Percentiles rank a stretch among this genome's conserved stretches.
Evolutionary conservation across 2,888 invertebrate genomes (phyloP).

Genomic region (Ethmia dodecea): DNA sequence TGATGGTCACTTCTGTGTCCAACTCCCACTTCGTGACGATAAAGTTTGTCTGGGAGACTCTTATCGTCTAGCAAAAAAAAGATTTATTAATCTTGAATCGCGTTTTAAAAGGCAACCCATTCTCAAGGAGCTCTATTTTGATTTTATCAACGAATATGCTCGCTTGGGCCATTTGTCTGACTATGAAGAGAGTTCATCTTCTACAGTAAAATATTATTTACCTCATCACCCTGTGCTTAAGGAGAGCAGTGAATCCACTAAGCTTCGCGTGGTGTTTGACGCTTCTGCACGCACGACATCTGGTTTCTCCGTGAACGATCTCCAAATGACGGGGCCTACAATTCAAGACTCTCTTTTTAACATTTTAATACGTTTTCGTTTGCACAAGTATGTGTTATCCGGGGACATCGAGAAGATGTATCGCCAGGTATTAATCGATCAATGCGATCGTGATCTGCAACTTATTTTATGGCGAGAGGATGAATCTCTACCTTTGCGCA

Average conservation of each 20-base stretch:
- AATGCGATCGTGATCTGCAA: slow-evolving; percentile 12
- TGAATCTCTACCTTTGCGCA: slow-evolving; percentile 2
- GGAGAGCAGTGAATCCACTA: background rate
- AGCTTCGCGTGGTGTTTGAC: slow-evolving; percentile 1
- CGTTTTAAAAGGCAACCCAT: slow-evolving; percentile 6
- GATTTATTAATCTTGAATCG: slow-evolving; percentile 3
- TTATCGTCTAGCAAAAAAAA: background rate
- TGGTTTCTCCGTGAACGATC: slow-evolving; percentile 7
- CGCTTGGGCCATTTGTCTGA: slow-evolving; percentile 1
- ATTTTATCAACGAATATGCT: slow-evolving; percentile 4
- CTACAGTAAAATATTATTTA: background rate
- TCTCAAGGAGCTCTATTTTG: background rate
- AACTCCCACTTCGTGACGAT: background rate
- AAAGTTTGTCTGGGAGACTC: background rate
- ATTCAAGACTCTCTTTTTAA: slow-evolving; percentile 12
- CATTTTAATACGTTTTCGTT: slow-evolving; percentile 14
- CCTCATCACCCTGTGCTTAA: background rate
- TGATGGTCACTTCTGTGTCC: slow-evolving; percentile 1
- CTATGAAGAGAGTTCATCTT: too few relatives aligned
- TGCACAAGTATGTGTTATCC: slow-evolving; percentile 14
- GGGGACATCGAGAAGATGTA: slow-evolving; percentile 21
- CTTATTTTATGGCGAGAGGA: slow-evolving; percentile 13
- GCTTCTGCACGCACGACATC: slow-evolving; percentile 5
- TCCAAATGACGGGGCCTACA: slow-evolving; percentile 11
- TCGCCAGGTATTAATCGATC: slow-evolving; percentile 1